Base-by-base conservation (phyloP, 2,113 vertebrate genomes). In the Herpetotheres cachinnans region DNA sequence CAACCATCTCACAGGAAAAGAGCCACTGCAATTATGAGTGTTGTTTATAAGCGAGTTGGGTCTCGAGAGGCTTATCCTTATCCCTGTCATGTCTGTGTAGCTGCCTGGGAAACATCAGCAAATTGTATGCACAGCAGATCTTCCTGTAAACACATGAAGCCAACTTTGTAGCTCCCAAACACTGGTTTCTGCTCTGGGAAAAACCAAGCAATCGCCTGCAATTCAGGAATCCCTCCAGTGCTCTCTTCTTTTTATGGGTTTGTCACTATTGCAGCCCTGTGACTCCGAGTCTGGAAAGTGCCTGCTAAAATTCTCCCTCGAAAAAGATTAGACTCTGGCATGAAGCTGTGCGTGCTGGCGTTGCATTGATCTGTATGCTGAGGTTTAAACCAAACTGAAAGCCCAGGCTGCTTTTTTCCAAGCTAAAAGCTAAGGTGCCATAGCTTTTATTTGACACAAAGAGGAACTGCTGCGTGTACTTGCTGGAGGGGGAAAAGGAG, bases 11-110 rank as follows among this genome's bases (percentile, higher is more conserved):
- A 70, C 42, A 76, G 76, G 76, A 56, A 50, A 74, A 55, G 44
- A 87, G 27, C 55, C 52, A 6, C 46, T 52, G 56, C 44, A 61
- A 47, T 44, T 7, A 24, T 0, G 0, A 83, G 56, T 0, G 0
- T 22, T 86, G 58, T 89, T 94, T 62, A 40, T 56, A 47, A 44
- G 30, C 0, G 0, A 56, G 11, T 27, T 69, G 72, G 38, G 25
- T 72, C 65, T 71, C 27, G 1, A 52, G 90, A 15, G 47, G 21
- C 47, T 46, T 70, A 19, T 78, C 30, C 49, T 86, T 77, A 83
- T 58, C 72, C 80, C 61, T 13, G 16, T 16, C 54, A 42, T 0
- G 0, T 78, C 80, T 95, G 77, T 0, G 0, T 36, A 71, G 56
- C 72, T 71, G 52, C 72, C 90, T 91, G 94, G 92, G 91, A 92